Percentiles rank a stretch among this genome's conserved stretches.
phyloP scores from a whole-genome alignment of 2,113 vertebrate genomes.

The Pardalotus punctatus region DNA sequence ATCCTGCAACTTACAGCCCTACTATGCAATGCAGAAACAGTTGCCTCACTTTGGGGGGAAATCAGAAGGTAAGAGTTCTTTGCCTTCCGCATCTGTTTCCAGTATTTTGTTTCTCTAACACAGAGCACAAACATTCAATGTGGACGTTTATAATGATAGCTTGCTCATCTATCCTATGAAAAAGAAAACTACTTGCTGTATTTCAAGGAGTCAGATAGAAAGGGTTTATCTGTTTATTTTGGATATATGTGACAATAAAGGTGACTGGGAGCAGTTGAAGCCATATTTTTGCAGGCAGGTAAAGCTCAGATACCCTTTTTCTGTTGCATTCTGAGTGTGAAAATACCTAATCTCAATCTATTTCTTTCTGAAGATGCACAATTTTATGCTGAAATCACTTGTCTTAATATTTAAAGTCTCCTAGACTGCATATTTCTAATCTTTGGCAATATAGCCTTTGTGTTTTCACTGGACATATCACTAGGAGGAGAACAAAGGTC shows the following conservation, averaged over 20 bases:
- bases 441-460: not conserved
- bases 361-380: not conserved
- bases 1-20: not conserved
- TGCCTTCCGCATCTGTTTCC: not conserved
- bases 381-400: not conserved
- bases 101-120: not conserved
- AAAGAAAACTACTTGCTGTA: not conserved
- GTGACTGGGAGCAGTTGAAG: not conserved
- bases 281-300: not conserved
- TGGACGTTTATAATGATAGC: not conserved
- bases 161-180: not conserved
- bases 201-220: not conserved
- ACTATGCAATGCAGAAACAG: not conserved
- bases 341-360: not conserved
- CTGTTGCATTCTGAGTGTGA: not conserved
- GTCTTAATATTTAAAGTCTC: not conserved
- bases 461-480: not conserved
- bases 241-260: not conserved
- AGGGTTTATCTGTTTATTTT: not conserved
- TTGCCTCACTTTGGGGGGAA: not conserved
- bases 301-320: not conserved
- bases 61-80: slow-evolving; percentile 57
- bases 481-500: not conserved
- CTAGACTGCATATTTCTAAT: not conserved
- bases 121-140: not conserved